Evolutionary conservation across 2,888 invertebrate species (phyloP), one percentile per base, ranked within the genome.

Genomic region (Hypercompe scribonia): DNA sequence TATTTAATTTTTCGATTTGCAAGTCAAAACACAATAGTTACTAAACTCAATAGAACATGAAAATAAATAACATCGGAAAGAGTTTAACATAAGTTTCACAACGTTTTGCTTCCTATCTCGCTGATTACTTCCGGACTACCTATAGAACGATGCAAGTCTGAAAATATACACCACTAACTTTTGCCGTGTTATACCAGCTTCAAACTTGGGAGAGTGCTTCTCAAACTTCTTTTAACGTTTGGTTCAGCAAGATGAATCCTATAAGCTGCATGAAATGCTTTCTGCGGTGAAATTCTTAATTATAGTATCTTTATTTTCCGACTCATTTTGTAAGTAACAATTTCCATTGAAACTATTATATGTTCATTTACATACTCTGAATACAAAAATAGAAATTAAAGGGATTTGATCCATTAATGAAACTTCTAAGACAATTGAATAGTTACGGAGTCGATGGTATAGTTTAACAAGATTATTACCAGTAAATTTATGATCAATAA

Each of bases 71-170:
- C 66, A 72, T 77, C 70, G 61, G 21, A 75, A 71, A 83, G 82
- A 82, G 84, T 88, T 85, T 81, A 85, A 84, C 87, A 86, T 81
- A 83, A 86, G 80, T 88, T 88, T 76, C 84, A 82, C 84, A 88
- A 88, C 88, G 88, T 91, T 91, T 88, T 87, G 87, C 88, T 86
- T 86, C 86, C 82, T 82, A 81, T 82, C 86, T 85, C 84, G 82
- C 86, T 91, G 91, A 92, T 93, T 91, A 91, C 91, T 92, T 92
- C 79, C 70, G 79, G 88, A 89, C 90, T 87, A 85, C 81, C 84
- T 84, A 84, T 87, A 80, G 84, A 81, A 85, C 79, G 79, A 28
- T 78, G 81, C 78, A 87, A 85, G 84, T 88, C 84, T 83, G 81
- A 81, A 86, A 88, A 89, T 88, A 81, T 86, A 88, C 80, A 87